phyloP scores from a whole-genome alignment of 1,140 invertebrate genomes.

The Ephestia elutella region DNA sequence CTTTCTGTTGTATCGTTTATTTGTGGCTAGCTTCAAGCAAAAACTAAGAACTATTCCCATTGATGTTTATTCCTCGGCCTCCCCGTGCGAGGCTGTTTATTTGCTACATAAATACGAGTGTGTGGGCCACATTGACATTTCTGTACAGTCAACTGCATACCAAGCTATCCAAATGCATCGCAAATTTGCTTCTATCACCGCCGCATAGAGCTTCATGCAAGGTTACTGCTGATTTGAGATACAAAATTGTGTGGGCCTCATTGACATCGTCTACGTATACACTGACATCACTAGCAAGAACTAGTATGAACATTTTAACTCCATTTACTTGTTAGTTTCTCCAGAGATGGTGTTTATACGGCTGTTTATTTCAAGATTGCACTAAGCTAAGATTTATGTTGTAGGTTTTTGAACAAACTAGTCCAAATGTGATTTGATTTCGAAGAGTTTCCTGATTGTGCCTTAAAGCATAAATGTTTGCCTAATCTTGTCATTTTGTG shows the following conservation, averaged over 20 bases:
- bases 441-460: background rate
- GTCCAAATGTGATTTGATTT: background rate
- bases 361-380: background rate
- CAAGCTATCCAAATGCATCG: no score
- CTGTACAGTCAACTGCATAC: background rate
- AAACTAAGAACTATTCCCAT: slow-evolving; percentile 43
- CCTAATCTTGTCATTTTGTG: no score
- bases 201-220: slow-evolving; percentile 30
- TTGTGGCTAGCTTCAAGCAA: background rate
- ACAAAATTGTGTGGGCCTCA: slow-evolving; percentile 13
- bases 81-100: slow-evolving; percentile 53
- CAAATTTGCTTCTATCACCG: no score
- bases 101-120: slow-evolving; percentile 53
- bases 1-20: background rate
- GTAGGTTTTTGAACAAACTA: background rate
- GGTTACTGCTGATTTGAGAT: slow-evolving; percentile 57
- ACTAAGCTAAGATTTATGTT: background rate
- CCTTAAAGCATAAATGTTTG: no score
- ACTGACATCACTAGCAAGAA: background rate
- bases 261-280: background rate
- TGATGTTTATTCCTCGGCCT: slow-evolving; percentile 55
- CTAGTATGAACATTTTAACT: background rate
- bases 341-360: background rate
- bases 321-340: slow-evolving; percentile 3
- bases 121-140: slow-evolving; percentile 5